Base-by-base conservation (phyloP, 2,888 invertebrate genomes). In the Ophraella communa region DNA sequence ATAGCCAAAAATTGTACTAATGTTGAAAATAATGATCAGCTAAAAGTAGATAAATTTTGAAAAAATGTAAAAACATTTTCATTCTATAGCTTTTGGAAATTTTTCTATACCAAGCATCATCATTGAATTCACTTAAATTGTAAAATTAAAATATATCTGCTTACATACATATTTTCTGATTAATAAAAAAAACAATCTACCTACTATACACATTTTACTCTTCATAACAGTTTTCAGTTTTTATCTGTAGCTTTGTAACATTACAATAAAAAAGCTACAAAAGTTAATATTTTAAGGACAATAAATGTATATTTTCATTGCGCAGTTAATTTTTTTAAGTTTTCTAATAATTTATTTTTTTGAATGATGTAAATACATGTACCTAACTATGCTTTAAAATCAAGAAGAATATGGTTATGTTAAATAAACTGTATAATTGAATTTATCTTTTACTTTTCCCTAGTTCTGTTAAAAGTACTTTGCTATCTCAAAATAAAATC, bases 351-450 rank as follows among this genome's bases (percentile, higher is more conserved):
- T 65, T 69, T 73, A 70, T 73, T 69, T 66, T 65, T 72, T 64
- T 59, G 62, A 61, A 61, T 60, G 58, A 64, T 72, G 72, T 73
- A 72, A 61, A 73, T 73, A 72, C 33, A 51, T 75, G 73, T 74
- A n/a, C n/a, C n/a, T n/a, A 75, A 68, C 64, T 73, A 72, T 67
- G 73, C 74, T 74, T 73, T 70, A 68, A 69, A 66, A 66, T 70
- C 68, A 67, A 67, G 58, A 72, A 71, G 67, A 73, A 63, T 72
- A 71, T 73, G 71, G 67, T 73, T 74, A 73, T 69, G 73, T 74
- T 74, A 64, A 73, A 73, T 73, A 72, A 73, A 73, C 69, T 60
- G 64, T 63, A 69, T 69, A 69, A 62, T 62, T 55, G 4, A 53
- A 18, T 42, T 51, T 14, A 11, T 56, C 52, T 59, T 10, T 47